Percentiles rank a stretch among this genome's conserved stretches.
Evolutionary conservation across 1,140 invertebrate species (phyloP).

Genomic region (Pteromalus puparum): DNA sequence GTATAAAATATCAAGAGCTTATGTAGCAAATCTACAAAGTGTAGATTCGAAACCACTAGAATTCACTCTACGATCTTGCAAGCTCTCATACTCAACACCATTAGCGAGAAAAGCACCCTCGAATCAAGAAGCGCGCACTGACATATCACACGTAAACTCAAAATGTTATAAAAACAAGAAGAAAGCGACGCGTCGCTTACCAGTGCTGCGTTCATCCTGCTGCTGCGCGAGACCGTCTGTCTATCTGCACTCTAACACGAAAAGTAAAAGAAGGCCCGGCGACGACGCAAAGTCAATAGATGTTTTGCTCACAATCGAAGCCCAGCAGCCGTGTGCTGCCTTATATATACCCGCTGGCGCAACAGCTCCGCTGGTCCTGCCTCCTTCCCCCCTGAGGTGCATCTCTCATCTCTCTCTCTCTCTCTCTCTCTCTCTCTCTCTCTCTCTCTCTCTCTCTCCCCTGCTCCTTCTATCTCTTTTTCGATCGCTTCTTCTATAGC

Average conservation of each 20-base stretch:
- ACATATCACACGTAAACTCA: not conserved
- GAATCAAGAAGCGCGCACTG: constrained; percentile 11
- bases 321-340: constrained; percentile 39
- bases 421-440: not conserved
- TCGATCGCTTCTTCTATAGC: not conserved
- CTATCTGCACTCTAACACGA: not conserved
- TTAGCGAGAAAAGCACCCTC: constrained; percentile 6
- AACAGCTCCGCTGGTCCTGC: constrained; percentile 16
- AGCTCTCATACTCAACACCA: not conserved
- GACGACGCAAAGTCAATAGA: not conserved
- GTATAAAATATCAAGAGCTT: too few relatives aligned
- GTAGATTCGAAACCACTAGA: too few relatives aligned
- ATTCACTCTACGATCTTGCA: too few relatives aligned
- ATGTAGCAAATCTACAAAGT: too few relatives aligned
- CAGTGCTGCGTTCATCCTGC: constrained; percentile 48
- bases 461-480: not conserved
- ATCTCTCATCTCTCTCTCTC: constrained; percentile 4
- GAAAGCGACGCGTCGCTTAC: constrained; percentile 42
- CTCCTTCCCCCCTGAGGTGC: constrained; percentile 9
- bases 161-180: not conserved
- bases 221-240: constrained; percentile 3
- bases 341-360: constrained; percentile 47
- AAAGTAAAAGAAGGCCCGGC: not conserved
- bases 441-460: constrained; percentile 8
- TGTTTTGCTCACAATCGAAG: constrained; percentile 47